A percentile compares a stretch with the other conserved stretches of the same genome.
Conservation (phyloP, 2,113 vertebrate genomes). For the Antigone vipio region DNA sequence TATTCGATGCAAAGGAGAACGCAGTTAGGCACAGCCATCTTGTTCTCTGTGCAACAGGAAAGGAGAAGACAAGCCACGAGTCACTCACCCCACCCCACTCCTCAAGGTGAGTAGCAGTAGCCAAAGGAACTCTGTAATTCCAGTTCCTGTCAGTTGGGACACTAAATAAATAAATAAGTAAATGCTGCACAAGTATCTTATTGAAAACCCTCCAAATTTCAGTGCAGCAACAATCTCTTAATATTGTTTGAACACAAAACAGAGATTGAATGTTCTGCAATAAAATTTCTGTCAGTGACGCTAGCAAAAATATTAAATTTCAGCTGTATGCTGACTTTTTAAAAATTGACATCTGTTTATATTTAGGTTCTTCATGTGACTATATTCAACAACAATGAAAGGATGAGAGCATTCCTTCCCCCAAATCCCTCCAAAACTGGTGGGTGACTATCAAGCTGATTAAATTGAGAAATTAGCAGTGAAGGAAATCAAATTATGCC, state of each 20-base stretch:
- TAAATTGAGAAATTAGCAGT: neutral
- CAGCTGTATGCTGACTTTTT: conserved; percentile 19
- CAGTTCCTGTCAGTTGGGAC: neutral
- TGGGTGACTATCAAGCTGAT: neutral
- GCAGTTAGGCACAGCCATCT: neutral
- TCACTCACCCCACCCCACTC: neutral
- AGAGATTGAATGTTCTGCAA: conserved; percentile 29
- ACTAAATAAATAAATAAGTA: neutral
- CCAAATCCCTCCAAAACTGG: neutral
- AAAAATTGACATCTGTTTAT: conserved; percentile 60
- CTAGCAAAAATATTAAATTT: conserved; percentile 31
- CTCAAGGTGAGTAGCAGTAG: neutral
- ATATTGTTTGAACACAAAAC: conserved; percentile 8
- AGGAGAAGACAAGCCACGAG: neutral
- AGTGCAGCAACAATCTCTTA: neutral
- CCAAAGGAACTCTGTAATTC: conserved; percentile 41
- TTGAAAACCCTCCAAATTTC: conserved; percentile 15
- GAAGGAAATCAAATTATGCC: neutral
- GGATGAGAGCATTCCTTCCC: neutral
- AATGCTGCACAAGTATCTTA: neutral
- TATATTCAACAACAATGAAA: conserved; percentile 4
- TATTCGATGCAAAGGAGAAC: neutral
- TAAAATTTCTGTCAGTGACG: neutral
- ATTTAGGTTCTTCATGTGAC: conserved; percentile 45
- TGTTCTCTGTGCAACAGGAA: neutral